A percentile compares a stretch with the other conserved stretches of the same genome.
Evolutionary conservation across 2,113 vertebrate genomes (phyloP).

Genomic region (Rhegmatorhina hoffmannsi): DNA sequence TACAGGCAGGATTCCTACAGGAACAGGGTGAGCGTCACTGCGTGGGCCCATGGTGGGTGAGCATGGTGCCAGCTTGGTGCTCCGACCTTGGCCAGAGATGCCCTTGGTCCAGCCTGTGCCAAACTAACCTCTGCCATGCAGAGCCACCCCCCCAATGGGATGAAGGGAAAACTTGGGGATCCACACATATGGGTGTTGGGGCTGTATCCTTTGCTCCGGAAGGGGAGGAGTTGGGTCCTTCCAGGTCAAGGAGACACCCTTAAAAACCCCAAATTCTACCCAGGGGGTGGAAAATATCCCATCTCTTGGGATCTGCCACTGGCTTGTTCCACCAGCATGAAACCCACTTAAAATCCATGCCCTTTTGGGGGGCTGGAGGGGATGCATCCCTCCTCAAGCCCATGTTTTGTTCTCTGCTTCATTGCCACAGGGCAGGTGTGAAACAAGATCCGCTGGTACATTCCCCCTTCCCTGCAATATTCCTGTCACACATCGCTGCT

Average conservation of each 20-base stretch:
- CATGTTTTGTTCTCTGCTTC: fast-evolving
- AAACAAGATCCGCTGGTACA: not conserved
- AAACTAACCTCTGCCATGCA: fast-evolving
- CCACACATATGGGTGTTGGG: fast-evolving
- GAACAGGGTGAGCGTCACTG: fast-evolving
- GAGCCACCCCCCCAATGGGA: not conserved
- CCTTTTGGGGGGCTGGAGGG: not conserved
- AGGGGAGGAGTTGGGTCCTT: not conserved
- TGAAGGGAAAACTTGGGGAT: not conserved
- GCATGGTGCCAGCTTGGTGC: fast-evolving
- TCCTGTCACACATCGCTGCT: fast-evolving
- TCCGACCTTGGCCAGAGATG: not conserved
- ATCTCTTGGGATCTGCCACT: not conserved
- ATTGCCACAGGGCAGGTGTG: fast-evolving
- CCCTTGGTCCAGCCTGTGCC: not conserved
- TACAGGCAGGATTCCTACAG: fast-evolving
- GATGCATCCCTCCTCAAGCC: fast-evolving
- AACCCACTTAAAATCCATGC: not conserved
- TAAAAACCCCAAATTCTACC: not conserved
- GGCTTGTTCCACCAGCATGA: not conserved
- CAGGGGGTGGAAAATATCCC: not conserved
- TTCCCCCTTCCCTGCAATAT: fast-evolving
- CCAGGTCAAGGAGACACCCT: not conserved
- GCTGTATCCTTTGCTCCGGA: not conserved
- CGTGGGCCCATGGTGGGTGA: fast-evolving